Evolutionary conservation across 1,140 invertebrate genomes (phyloP).

Genomic region (Trichonephila inaurata): DNA sequence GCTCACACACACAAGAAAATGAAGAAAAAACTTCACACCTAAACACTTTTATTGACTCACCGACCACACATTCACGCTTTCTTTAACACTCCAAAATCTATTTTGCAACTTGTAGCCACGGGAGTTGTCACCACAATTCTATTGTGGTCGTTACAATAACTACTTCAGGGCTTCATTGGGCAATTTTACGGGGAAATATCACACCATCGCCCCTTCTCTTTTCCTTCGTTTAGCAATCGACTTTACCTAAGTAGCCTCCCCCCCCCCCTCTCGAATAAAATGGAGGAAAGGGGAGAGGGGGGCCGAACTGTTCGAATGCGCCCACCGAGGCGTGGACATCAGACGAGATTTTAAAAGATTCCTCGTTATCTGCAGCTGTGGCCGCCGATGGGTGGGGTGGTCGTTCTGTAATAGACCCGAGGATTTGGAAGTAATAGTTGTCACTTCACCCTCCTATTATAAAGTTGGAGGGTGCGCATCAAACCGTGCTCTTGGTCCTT

Average conservation of each 20-base stretch:
- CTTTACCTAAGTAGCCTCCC: conserved; percentile 1
- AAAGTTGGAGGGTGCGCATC: conserved; percentile 1
- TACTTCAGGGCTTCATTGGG: neutral
- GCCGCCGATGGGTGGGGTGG: neutral
- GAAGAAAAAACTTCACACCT: neutral
- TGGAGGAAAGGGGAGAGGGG: neutral
- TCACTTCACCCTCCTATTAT: conserved; percentile 21
- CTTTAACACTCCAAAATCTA: conserved; percentile 20
- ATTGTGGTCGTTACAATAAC: conserved; percentile 1
- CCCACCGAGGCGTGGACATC: conserved; percentile 1
- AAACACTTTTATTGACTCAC: conserved; percentile 20
- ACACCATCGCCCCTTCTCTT: neutral
- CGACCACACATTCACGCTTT: neutral
- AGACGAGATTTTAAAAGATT: conserved; percentile 41
- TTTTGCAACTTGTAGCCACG: conserved; percentile 14
- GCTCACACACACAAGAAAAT: neutral
- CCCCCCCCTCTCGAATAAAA: too few species aligned
- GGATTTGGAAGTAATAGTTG: conserved; percentile 33
- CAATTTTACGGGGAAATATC: neutral
- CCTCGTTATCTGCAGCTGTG: conserved; percentile 3
- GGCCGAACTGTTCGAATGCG: neutral
- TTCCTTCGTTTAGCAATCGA: neutral
- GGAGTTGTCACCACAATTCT: neutral
- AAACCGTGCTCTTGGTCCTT: neutral
- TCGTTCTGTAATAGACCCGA: conserved; percentile 39